These are phyloP conservation scores for Vulpes vulpes DNA, from an alignment of 2,113 vertebrate genomes.

Conservation along the genomic window DNA sequence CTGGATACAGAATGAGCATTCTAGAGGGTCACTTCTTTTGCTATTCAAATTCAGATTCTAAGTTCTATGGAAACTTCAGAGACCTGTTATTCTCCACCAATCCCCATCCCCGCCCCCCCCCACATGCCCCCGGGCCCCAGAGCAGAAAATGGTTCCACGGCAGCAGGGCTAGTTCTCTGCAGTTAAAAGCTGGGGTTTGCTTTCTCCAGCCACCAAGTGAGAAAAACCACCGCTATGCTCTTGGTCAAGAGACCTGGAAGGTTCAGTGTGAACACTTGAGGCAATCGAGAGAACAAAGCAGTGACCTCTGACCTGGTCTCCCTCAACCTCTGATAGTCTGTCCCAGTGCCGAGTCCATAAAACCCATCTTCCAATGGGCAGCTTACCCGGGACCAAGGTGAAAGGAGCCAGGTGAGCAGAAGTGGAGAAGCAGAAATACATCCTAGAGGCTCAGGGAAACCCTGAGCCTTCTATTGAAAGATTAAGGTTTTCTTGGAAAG, in stretches of 20 bases:
- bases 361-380: neutral
- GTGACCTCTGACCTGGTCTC: neutral
- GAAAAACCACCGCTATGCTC: neutral
- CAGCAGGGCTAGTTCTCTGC: neutral
- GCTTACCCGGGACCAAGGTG: neutral
- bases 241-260: neutral
- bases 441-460: neutral
- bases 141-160: neutral
- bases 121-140: too few species aligned
- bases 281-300: neutral
- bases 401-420: neutral
- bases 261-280: neutral
- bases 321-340: neutral
- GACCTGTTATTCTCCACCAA: neutral
- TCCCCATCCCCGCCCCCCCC: too few species aligned
- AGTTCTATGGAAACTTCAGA: neutral
- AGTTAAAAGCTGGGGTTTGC: neutral
- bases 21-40: neutral
- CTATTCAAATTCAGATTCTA: constrained; percentile 45
- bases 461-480: neutral
- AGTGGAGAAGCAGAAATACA: neutral
- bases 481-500: neutral
- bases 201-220: neutral
- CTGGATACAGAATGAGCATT: neutral
- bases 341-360: neutral